Percentiles rank a stretch among this genome's conserved stretches.
Evolutionary conservation across 1,140 invertebrate species (phyloP).

Genomic region (Coenobita brevimanus): DNA sequence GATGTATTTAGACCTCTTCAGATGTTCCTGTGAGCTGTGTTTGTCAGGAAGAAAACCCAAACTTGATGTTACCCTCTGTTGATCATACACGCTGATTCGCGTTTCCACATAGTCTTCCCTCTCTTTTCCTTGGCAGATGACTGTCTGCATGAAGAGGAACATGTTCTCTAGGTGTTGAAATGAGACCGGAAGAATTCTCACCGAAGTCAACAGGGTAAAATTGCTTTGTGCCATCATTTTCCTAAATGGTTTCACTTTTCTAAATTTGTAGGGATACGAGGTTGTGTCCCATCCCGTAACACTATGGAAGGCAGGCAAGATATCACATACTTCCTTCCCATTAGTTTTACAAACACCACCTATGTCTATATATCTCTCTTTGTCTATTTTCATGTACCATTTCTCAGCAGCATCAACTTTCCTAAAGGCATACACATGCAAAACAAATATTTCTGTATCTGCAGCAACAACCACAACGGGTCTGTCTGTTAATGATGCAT

Average conservation of each 20-base stretch:
- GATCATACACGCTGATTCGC: conserved; percentile 16
- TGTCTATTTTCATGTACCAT: no score
- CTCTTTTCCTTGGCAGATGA: conserved; percentile 9
- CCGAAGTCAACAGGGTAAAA: no score
- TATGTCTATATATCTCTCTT: no score
- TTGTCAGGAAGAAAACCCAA: conserved; percentile 27
- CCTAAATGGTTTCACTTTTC: no score
- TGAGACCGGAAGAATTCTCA: not conserved
- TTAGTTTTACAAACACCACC: not conserved
- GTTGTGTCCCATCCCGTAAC: no score
- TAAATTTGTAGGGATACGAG: conserved; percentile 15
- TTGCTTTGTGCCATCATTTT: no score
- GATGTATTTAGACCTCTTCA: conserved; percentile 25
- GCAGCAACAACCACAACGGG: conserved; percentile 9
- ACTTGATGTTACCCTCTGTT: not conserved
- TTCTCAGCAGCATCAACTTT: not conserved
- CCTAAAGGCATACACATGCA: not conserved
- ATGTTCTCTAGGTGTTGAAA: no score
- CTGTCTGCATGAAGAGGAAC: no score
- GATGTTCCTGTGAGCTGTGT: no score
- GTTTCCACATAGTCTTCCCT: conserved; percentile 9
- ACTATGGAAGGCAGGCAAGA: no score
- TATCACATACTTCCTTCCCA: not conserved
- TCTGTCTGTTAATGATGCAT: no score
- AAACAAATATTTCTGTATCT: not conserved